Evolutionary conservation across 2,797 vertebrate species (phyloP), one percentile per base, ranked within the genome.

Genomic region (Sebastes vulpes): DNA sequence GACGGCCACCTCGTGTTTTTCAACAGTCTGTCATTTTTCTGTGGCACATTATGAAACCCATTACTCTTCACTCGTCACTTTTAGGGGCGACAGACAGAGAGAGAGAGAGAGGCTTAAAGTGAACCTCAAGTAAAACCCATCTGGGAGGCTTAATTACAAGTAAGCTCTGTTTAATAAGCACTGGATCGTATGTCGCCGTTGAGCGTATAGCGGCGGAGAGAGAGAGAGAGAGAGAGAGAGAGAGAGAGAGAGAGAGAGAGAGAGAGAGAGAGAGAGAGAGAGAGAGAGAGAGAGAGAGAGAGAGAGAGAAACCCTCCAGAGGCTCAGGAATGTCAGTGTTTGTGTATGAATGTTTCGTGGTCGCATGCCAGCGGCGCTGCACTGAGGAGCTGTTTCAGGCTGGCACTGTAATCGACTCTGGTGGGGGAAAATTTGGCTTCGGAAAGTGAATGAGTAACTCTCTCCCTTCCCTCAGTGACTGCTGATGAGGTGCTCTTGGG

Each of bases 111-210:
- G 73, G 84, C 89, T 90, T 82, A 89, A 74, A 75, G 46, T 53
- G 79, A 92, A 93, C 84, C 83, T 88, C 79, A 65, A 80, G 88
- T 75, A 82, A 84, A 92, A 85, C 82, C 88, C 86, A 84, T 91
- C 88, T 83, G 91, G 83, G 87, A 92, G 79, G 84, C 88, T 92
- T 93, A 91, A 93, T 95, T 92, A 93, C 85, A 83, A 90, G 82
- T 93, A 91, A 93, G 91, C 92, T 93, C 85, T 84, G 84, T 93
- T 93, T 94, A 93, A 94, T 93, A 93, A 92, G 91, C 73, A 77
- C 75, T 78, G 88, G 93, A 89, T 94, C 91, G 63, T 66, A 72
- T 91, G 76, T 93, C 89, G 77, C 42, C 28, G 67, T 67, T 68
- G 53, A 69, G 85, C 67, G n/a, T 75, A 68, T 59, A 46, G 85